These are phyloP conservation scores for Chloroceryle inda DNA, from an alignment of 2,797 vertebrate genomes.

Conservation along the genomic window DNA sequence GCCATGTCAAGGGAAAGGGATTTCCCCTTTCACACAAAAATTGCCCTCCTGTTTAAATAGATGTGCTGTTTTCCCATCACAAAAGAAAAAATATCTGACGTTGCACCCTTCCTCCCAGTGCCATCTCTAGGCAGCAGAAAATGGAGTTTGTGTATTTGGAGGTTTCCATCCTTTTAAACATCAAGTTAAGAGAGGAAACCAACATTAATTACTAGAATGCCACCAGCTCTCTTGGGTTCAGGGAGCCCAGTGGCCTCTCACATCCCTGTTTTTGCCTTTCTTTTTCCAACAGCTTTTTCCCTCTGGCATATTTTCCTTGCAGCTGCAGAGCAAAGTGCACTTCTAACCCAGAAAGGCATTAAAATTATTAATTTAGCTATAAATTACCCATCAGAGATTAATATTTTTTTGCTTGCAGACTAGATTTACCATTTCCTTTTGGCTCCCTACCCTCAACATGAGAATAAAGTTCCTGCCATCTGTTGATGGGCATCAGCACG, in stretches of 20 bases:
- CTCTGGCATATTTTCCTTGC: neutral
- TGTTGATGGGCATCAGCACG: neutral
- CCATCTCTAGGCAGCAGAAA: neutral
- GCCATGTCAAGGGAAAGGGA: neutral
- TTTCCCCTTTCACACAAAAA: neutral
- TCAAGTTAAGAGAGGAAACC: neutral
- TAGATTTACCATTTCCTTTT: neutral
- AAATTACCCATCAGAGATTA: neutral
- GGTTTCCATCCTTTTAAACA: neutral
- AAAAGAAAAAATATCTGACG: neutral
- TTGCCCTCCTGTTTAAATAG: neutral
- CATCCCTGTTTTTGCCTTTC: fast-evolving
- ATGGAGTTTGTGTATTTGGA: neutral
- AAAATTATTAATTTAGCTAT: neutral
- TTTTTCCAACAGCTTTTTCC: neutral
- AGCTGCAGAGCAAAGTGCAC: neutral
- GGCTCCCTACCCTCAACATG: fast-evolving
- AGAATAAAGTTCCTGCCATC: neutral
- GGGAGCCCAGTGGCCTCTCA: neutral
- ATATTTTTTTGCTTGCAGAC: neutral
- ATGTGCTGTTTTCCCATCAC: neutral
- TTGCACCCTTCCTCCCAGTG: neutral
- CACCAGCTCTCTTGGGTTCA: neutral
- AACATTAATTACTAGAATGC: neutral
- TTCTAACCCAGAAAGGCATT: neutral